Evolutionary conservation across 2,888 invertebrate genomes (phyloP), one percentile per base, ranked within the genome.

Genomic region (Luffia ferchaultella): DNA sequence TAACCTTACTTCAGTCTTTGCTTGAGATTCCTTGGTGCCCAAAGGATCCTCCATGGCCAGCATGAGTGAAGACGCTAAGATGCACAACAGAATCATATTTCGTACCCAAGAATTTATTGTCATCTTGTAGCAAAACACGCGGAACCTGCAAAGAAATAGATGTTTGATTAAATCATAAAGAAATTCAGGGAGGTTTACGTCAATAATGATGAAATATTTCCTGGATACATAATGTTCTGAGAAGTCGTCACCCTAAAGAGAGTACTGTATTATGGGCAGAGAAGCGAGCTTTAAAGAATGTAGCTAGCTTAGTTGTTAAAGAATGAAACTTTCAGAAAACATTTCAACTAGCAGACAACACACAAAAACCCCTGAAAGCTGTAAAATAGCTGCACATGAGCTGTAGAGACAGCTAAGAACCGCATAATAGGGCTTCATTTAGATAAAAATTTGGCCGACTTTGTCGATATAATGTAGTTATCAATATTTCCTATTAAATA

Each of bases 41-140:
- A 98, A 86, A 0, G 99, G 99, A 76, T 99, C 98, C 76, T 99
- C 99, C 62, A 97, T 93, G 0, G 98, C 98, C 68, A 99, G 86
- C 92, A 98, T 95, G 45, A 96, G 94, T 30, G 98, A 98, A 1
- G 98, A 98, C 55, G 98, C 96, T 87, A 99, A 89, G 70, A 99
- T 99, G 73, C 98, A 98, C 1, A 92, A 90, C 48, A 99, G 86
- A 57, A 99, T 97, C 55, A 97, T 85, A 74, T 99, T 99, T 53
- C 95, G 91, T 76, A 99, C 99, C 84, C 96, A 93, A 50, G 92
- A 90, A 74, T 99, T 97, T 76, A 96, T 98, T 73, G 96, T 95
- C 43, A 96, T 85, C 85, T 92, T 95, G 79, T 98, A 97, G 72
- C 98, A 99, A 61, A 95, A 90, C 1, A 97, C 90, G 45, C 98